Percentiles rank a stretch among this genome's conserved stretches.
Conservation (phyloP, 1,140 invertebrate genomes). For the Caerostris darwini region DNA sequence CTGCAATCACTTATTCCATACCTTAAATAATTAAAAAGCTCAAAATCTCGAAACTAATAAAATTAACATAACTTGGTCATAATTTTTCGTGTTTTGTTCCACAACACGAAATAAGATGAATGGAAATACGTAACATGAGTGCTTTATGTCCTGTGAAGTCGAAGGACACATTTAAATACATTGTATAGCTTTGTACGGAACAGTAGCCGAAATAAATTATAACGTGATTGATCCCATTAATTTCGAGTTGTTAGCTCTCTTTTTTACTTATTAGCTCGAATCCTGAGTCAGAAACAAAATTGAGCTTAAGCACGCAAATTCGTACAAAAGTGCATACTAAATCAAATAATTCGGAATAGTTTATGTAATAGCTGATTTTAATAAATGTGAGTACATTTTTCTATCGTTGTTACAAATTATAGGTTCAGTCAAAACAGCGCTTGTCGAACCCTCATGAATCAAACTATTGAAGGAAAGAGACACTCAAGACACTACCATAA, state of each 20-base stretch:
- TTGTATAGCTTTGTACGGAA: constrained; percentile 39
- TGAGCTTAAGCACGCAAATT: constrained; percentile 42
- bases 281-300: constrained; percentile 34
- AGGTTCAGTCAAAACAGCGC: constrained; percentile 11
- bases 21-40: constrained; percentile 66
- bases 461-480: background rate
- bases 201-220: constrained; percentile 68
- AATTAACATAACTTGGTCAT: constrained; percentile 61
- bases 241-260: constrained; percentile 67
- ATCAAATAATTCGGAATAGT: background rate
- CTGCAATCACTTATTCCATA: constrained; percentile 29
- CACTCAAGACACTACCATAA: too few relatives aligned
- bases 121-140: constrained; percentile 25
- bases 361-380: constrained; percentile 57
- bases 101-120: constrained; percentile 64
- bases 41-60: constrained; percentile 55
- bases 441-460: constrained; percentile 31
- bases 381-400: constrained; percentile 41
- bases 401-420: constrained; percentile 48
- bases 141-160: constrained; percentile 18
- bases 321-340: background rate
- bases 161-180: constrained; percentile 47
- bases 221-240: constrained; percentile 71
- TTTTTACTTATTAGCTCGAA: constrained; percentile 63
- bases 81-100: constrained; percentile 45